Evolutionary conservation across 2,113 vertebrate genomes (phyloP).

Genomic region (Chiloscyllium plagiosum): DNA sequence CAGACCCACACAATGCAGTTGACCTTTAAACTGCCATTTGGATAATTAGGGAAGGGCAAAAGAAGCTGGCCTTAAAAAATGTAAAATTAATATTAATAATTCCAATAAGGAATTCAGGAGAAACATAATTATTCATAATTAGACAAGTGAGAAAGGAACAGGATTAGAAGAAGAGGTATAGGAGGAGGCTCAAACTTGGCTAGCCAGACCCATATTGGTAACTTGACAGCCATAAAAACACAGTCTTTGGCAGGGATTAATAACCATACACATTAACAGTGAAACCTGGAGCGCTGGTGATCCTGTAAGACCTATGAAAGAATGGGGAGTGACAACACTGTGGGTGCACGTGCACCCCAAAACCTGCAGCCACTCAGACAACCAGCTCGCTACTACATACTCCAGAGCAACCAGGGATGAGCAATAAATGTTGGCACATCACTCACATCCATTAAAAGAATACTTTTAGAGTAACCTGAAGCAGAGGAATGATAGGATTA

Average conservation of each 20-base stretch:
- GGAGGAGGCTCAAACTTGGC: neutral
- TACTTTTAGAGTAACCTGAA: neutral
- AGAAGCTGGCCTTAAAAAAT: neutral
- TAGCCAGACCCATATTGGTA: neutral
- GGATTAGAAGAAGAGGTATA: neutral
- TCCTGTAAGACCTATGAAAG: neutral
- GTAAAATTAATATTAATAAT: neutral
- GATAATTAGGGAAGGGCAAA: no score
- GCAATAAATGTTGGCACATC: no score
- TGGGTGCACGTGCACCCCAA: no score
- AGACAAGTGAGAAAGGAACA: neutral
- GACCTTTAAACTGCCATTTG: no score
- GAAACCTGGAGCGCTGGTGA: neutral
- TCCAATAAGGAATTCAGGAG: neutral
- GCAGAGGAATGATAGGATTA: neutral
- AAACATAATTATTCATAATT: neutral
- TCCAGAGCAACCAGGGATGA: no score
- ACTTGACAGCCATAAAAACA: neutral
- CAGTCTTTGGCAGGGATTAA: neutral
- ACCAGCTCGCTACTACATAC: no score
- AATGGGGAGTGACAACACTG: neutral
- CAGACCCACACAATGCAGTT: no score
- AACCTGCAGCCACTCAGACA: no score
- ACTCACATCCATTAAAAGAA: no score
- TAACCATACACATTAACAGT: neutral